Conservation (phyloP, 2,797 vertebrate genomes). For the Pseudochirops corinnae region DNA sequence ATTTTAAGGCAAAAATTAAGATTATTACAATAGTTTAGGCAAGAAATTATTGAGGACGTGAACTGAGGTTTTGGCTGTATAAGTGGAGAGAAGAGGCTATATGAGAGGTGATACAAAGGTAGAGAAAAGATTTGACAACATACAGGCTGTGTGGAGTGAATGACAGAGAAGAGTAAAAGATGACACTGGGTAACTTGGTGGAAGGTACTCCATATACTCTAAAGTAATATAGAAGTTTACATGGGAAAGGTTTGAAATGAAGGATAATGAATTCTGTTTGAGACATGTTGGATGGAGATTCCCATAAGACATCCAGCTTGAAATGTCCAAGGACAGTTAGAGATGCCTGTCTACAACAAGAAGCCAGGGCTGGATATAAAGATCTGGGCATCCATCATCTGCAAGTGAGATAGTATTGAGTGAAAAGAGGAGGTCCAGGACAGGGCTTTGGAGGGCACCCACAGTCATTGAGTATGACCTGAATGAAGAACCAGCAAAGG, state of each 20-base stretch:
- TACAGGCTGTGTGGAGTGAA: not conserved
- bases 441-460: not conserved
- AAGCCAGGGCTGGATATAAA: not conserved
- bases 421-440: not conserved
- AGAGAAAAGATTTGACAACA: not conserved
- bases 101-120: not conserved
- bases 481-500: not conserved
- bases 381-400: slow-evolving; percentile 39
- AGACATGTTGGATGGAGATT: slow-evolving; percentile 8
- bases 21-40: not conserved
- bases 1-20: not conserved
- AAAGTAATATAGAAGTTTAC: too few relatives aligned
- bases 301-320: slow-evolving; percentile 38
- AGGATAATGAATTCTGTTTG: slow-evolving; percentile 53
- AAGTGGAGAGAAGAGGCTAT: not conserved
- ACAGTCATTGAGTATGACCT: too few relatives aligned
- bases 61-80: not conserved
- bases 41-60: not conserved
- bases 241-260: too few relatives aligned
- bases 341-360: slow-evolving; percentile 20
- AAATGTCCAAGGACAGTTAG: slow-evolving; percentile 21
- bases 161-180: not conserved
- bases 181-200: not conserved
- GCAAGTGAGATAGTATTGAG: not conserved
- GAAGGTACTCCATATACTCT: not conserved